phyloP scores from a whole-genome alignment of 2,888 invertebrate species.

The Pterobdella sp. region DNA sequence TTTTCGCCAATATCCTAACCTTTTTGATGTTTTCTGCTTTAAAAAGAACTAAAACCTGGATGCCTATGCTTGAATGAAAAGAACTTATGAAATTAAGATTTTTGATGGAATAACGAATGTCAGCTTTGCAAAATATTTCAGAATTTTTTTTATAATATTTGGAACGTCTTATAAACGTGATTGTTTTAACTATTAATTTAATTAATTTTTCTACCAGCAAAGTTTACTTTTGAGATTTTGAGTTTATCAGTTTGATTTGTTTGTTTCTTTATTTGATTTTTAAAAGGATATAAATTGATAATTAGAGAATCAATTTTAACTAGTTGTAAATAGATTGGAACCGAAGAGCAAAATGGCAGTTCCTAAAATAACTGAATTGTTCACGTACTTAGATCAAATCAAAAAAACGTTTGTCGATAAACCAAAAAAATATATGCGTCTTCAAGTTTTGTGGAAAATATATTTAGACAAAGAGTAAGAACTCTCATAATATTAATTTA shows the following conservation, averaged over 20 bases:
- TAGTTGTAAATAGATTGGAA: background rate
- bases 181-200: too few species aligned
- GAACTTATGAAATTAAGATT: too few species aligned
- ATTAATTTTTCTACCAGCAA: too few species aligned
- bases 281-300: background rate
- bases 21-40: too few species aligned
- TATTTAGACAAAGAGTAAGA: slow-evolving; percentile 27
- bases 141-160: too few species aligned
- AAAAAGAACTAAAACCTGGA: too few species aligned
- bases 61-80: too few species aligned
- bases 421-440: slow-evolving; percentile 21
- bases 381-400: slow-evolving; percentile 23
- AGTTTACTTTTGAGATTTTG: background rate
- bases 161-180: too few species aligned
- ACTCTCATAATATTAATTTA: slow-evolving; percentile 1
- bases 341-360: background rate
- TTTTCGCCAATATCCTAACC: too few species aligned
- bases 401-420: slow-evolving; percentile 19
- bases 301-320: background rate
- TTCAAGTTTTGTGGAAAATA: slow-evolving; percentile 22
- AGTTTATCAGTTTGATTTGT: background rate
- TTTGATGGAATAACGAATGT: too few species aligned
- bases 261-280: background rate
- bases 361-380: slow-evolving; percentile 10
- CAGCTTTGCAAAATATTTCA: too few species aligned